Base-by-base conservation (phyloP, 2,113 vertebrate species). In the Rhynchomys soricoides region DNA sequence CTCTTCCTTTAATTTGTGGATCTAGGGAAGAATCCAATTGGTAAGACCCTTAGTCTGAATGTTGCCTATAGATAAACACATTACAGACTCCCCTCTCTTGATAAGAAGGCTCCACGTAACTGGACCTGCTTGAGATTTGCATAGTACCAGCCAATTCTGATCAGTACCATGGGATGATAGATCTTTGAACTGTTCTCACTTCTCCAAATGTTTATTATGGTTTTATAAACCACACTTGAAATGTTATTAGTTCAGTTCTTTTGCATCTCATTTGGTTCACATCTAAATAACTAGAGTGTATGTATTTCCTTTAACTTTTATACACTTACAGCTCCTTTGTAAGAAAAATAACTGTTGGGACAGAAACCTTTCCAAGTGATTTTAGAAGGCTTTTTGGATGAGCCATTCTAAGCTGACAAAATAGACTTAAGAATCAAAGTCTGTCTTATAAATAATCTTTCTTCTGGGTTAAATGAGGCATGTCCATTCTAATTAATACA, bases 241-340 rank as follows among this genome's bases (percentile, higher is more conserved):
- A 90, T 89, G 75, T 93, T 82, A 78, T 31, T 73, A 92, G 10
- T 64, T 92, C 71, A 1, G 85, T 93, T 93, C 40, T 93, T 95
- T 96, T 92, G 66, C 71, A 81, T 73, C 94, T 55, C 29, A 34
- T 59, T 83, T 86, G 71, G 29, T 40, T 57, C 45, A 75, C 94
- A 15, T 57, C 74, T 96, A 94, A 66, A 26, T 37, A 77, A 64
- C 95, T 59, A 43, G 3, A 21, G 34, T 73, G 7, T 88, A 40
- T 85, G 19, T 57, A 3, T 91, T 89, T 91, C 83, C 78, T 75
- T 82, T 95, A 59, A 74, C 43, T 89, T 92, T 77, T 40, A 7
- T 57, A 21, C 74, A n/a, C 8, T 37, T 26, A 26, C 55, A 34
- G 50, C 31, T 92, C 15, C 73, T 78, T 95, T 21, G 0, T 19